These are phyloP conservation scores for Scaptomyza tumidula DNA, from an alignment of 2,888 invertebrate genomes.

Conservation along the genomic window DNA sequence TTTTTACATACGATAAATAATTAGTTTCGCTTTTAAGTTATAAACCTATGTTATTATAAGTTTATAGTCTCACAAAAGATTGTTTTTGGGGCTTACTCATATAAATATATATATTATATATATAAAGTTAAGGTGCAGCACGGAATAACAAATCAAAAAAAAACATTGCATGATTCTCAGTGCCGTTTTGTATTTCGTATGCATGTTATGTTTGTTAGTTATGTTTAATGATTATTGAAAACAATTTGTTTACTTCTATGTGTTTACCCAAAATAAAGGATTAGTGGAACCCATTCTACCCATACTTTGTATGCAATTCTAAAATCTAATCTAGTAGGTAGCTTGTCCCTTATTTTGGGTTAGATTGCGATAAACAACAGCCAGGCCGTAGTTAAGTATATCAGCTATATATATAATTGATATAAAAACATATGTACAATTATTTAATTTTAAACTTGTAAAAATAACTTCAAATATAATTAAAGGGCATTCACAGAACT, in stretches of 20 bases:
- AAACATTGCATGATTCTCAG: constrained; percentile 34
- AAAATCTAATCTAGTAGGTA: constrained; percentile 43
- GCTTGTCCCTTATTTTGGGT: constrained; percentile 30
- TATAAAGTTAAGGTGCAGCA: constrained; percentile 53
- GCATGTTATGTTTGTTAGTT: constrained; percentile 10
- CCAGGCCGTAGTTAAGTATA: constrained; percentile 65
- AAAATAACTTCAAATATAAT: constrained; percentile 41
- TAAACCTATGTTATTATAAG: constrained; percentile 63
- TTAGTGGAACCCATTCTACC: constrained; percentile 40
- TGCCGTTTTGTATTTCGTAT: constrained; percentile 33
- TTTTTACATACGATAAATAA: constrained; percentile 70
- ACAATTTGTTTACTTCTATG: constrained; percentile 33
- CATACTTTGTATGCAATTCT: constrained; percentile 66
- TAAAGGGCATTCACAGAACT: constrained; percentile 24
- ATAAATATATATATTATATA: constrained; percentile 24
- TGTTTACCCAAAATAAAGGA: constrained; percentile 28
- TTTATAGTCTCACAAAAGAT: constrained; percentile 78
- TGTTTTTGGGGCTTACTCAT: constrained; percentile 65
- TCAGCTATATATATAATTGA: constrained; percentile 51
- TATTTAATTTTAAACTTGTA: constrained; percentile 59
- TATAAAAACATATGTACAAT: constrained; percentile 69
- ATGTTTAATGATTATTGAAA: constrained; percentile 34
- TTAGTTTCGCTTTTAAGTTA: constrained; percentile 54
- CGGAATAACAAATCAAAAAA: constrained; percentile 47
- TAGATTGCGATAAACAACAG: constrained; percentile 60